Base-by-base conservation (phyloP, 2,797 vertebrate genomes). In the Diceros bicornis region DNA sequence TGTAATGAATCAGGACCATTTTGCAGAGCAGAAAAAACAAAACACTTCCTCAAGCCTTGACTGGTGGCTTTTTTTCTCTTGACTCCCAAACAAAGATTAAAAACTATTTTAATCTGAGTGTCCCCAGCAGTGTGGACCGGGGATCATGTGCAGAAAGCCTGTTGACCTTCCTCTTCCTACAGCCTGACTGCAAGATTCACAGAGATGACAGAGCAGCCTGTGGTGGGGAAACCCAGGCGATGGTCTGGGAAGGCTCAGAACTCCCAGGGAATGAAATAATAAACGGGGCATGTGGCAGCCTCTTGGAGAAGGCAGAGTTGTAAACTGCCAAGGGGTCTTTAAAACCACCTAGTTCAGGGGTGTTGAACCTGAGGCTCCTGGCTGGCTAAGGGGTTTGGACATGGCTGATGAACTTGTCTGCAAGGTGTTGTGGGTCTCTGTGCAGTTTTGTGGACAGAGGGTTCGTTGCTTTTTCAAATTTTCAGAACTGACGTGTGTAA, bases 1-100 rank as follows among this genome's bases (percentile, higher is more conserved):
- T 74, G 84, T 88, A 79, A 94, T 94, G 79, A 98, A 20, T 82
- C 29, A 18, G 88, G 59, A 64, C 57, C 61, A 52, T 89, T 97
- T 97, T 89, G 64, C 12, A 96, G 66, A 90, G 32, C 27, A 91
- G 61, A 86, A 34, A 91, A 87, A 96, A 94, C 17, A 66, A 79
- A 98, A 97, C 89, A n/a, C 89, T 89, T 95, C 86, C 4, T 64
- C 94, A 77, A 97, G 37, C 71, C 93, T 97, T 95, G 87, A 59
- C 86, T 94, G 74, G 96, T 91, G 96, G 75, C 37, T 95, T 97
- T 89, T 97, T 72, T 82, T 82, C 69, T 91, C 50, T 72, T 91
- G 95, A 98, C 96, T 41, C 96, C 52, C 20, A 64, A 97, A 96
- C 89, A 92, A 92, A 95, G 59, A 41, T 41, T 41, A 41, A 41